Conservation (phyloP, 2,888 invertebrate species). For the Ligdia adustata region DNA sequence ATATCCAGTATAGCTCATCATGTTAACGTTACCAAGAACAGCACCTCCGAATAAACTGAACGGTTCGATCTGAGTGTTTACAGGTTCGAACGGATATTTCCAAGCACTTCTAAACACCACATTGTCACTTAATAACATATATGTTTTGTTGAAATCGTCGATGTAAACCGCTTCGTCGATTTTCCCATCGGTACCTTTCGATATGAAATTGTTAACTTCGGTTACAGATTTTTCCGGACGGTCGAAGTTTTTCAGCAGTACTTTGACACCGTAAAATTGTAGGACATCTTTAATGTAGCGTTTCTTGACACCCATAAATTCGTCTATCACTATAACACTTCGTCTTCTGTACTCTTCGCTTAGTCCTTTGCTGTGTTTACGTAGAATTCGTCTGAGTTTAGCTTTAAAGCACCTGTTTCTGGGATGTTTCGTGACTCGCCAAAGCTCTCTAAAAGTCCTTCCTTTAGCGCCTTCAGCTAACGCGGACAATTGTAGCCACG, state of each 20-base stretch:
- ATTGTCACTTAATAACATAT: slow-evolving; percentile 56
- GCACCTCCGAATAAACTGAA: slow-evolving; percentile 38
- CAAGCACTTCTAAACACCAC: slow-evolving; percentile 58
- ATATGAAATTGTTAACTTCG: slow-evolving; percentile 48
- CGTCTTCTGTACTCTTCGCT: slow-evolving; percentile 42
- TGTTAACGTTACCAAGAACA: slow-evolving; percentile 49
- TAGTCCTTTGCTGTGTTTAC: slow-evolving; percentile 46
- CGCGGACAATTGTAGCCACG: slow-evolving; percentile 62
- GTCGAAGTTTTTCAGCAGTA: slow-evolving; percentile 52
- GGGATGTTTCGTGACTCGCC: slow-evolving; percentile 53
- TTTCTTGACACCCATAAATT: slow-evolving; percentile 50
- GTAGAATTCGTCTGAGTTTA: slow-evolving; percentile 48
- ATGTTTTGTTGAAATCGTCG: slow-evolving; percentile 54
- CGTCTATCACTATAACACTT: slow-evolving; percentile 56
- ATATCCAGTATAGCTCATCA: slow-evolving; percentile 61
- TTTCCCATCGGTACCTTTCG: slow-evolving; percentile 43
- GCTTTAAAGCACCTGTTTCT: slow-evolving; percentile 53
- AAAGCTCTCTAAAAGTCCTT: slow-evolving; percentile 53
- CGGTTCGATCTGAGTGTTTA: slow-evolving; percentile 40
- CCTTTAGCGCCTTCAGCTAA: slow-evolving; percentile 60
- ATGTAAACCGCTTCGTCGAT: slow-evolving; percentile 45
- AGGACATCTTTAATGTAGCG: slow-evolving; percentile 47
- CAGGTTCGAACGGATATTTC: slow-evolving; percentile 55
- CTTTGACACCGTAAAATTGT: slow-evolving; percentile 46
- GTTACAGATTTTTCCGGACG: slow-evolving; percentile 42